These are phyloP conservation scores for Vanessa cardui DNA, from an alignment of 2,888 invertebrate genomes.

Conservation along the genomic window DNA sequence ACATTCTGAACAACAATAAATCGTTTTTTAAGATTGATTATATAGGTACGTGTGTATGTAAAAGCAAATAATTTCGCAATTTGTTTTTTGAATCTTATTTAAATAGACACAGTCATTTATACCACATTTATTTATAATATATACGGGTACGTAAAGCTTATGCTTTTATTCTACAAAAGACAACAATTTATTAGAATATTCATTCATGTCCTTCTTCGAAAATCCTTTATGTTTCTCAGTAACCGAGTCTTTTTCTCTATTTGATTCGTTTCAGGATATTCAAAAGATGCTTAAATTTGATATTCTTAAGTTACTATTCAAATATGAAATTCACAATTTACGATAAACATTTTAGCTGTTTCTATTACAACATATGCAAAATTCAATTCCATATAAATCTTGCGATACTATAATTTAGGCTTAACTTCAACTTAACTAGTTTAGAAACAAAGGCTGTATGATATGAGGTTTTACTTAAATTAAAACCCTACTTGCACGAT, in stretches of 20 bases:
- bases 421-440: not conserved
- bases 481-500: not conserved
- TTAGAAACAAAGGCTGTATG: not conserved
- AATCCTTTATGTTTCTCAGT: slow-evolving; percentile 11
- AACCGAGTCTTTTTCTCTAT: slow-evolving; percentile 19
- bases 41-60: no score
- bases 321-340: not conserved
- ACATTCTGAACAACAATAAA: no score
- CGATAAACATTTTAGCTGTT: no score
- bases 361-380: no score
- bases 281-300: not conserved
- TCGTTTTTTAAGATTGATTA: no score
- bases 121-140: no score
- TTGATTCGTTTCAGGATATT: slow-evolving; percentile 20
- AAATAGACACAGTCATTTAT: no score
- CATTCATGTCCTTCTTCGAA: slow-evolving; percentile 10
- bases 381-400: not conserved
- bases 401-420: no score
- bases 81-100: no score
- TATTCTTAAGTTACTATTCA: not conserved
- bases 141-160: no score
- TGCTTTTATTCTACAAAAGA: no score
- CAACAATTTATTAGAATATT: not conserved
- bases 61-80: no score
- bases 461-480: slow-evolving; percentile 6